Base-by-base conservation (phyloP, 2,888 invertebrate genomes). In the Diploptera punctata region DNA sequence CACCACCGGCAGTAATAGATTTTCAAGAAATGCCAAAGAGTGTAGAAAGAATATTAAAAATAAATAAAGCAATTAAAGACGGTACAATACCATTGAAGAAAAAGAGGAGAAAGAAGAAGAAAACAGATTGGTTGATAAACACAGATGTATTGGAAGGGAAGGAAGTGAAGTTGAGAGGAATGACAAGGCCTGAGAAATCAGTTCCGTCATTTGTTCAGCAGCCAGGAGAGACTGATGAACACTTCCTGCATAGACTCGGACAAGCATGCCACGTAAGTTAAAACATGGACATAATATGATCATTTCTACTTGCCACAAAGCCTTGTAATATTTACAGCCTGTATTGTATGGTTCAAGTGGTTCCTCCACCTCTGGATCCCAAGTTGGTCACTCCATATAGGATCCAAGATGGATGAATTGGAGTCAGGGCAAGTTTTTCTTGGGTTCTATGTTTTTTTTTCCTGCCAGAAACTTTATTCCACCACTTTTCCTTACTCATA, bases 21-120 rank as follows among this genome's bases (percentile, higher is more conserved):
- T 88, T 90, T 2, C 93, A 94, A 81, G 89, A 89, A n/a, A 82
- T 93, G 31, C 92, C 94, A 0, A 90, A 88, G 75, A 92, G 90
- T 75, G 83, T 94, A n/a, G 83, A 85, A 38, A 13, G 16, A 9
- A 26, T 74, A 19, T 67, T 60, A 24, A 44, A 38, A 57, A 21
- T 71, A 10, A 74, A 49, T 49, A 21, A 74, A 67, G 60, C 38
- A 1, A 31, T 57, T 31, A 72, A 73, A 38, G 62, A 73, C 16
- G 57, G 57, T 5, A 78, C 81, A 26, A 60, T 62, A n/a, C 70
- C 67, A 60, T 9, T n/a, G 38, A 67, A 67, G 44, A 72, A 62
- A 18, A 67, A 49, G 19, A 54, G 18, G 26, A 68, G 57, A 13
- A 47, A 43, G 13, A 70, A 60, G 16, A 67, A 47, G 68, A 81